Conservation (phyloP, 2,888 invertebrate genomes). For the Temnothorax ravouxi region DNA sequence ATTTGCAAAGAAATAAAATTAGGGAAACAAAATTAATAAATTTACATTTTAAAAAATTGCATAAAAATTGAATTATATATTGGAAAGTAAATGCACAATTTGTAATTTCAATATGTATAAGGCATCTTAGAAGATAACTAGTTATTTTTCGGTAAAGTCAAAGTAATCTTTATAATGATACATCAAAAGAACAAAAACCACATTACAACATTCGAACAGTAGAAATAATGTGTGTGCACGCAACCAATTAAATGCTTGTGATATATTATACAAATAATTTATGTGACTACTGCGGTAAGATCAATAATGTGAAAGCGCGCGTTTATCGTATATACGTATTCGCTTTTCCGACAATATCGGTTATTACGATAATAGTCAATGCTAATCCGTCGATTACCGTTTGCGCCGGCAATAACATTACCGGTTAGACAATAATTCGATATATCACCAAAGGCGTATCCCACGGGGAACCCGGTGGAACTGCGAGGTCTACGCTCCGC, state of each 20-base stretch:
- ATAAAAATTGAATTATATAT: neutral
- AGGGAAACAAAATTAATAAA: neutral
- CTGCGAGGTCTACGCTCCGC: conserved; percentile 64
- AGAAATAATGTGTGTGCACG: neutral
- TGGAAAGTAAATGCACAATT: neutral
- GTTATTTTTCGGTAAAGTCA: neutral
- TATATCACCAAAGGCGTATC: conserved; percentile 73
- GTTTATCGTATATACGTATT: conserved; percentile 22
- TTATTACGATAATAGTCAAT: conserved; percentile 71
- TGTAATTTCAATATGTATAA: neutral
- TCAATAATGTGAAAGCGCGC: conserved; percentile 23
- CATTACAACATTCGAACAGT: neutral
- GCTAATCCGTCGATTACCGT: conserved; percentile 78
- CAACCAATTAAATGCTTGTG: conserved; percentile 9
- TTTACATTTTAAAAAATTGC: neutral
- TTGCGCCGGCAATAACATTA: conserved; percentile 75
- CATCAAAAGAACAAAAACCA: neutral
- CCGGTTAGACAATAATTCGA: conserved; percentile 77
- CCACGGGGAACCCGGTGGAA: conserved; percentile 58
- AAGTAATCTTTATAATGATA: neutral
- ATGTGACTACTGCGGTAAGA: conserved; percentile 17
- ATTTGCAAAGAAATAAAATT: neutral
- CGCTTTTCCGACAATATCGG: conserved; percentile 67
- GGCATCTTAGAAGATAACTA: neutral
- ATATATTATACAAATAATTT: conserved; percentile 32